Percentiles rank a stretch among this genome's conserved stretches.
Evolutionary conservation across 1,140 invertebrate species (phyloP).

Genomic region (Listronotus bonariensis): DNA sequence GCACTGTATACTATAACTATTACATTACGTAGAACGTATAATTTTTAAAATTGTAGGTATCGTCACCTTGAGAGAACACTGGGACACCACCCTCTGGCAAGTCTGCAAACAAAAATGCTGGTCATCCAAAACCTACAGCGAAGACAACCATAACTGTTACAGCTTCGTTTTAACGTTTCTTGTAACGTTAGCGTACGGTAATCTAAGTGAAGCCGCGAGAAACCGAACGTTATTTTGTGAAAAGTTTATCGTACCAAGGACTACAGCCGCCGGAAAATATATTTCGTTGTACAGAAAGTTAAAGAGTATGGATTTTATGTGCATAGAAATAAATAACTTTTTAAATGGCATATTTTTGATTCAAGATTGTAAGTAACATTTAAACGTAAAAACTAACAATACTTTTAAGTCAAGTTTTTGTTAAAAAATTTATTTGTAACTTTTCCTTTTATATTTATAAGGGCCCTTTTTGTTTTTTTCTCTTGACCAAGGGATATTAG

Average conservation of each 20-base stretch:
- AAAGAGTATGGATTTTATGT: constrained; percentile 58
- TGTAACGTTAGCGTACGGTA: constrained; percentile 65
- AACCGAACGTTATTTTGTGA: constrained; percentile 73
- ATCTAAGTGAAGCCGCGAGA: constrained; percentile 65
- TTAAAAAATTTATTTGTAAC: no score
- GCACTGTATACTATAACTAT: no score
- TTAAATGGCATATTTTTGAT: not conserved
- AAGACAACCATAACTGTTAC: constrained; percentile 77
- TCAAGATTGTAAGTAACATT: no score
- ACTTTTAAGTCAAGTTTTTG: no score
- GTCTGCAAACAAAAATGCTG: constrained; percentile 67
- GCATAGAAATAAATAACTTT: constrained; percentile 49
- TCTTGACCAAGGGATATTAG: no score
- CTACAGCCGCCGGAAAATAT: constrained; percentile 77
- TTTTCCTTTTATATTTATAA: no score
- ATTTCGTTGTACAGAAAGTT: constrained; percentile 77
- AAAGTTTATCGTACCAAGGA: constrained; percentile 74
- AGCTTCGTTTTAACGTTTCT: constrained; percentile 79
- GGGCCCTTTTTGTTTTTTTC: no score
- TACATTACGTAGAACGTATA: no score
- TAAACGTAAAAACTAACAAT: no score
- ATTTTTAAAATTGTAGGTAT: constrained; percentile 45
- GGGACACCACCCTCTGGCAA: constrained; percentile 73
- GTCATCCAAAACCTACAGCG: constrained; percentile 70
- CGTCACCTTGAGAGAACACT: constrained; percentile 71